These are phyloP conservation scores for Pogoniulus pusillus DNA, from an alignment of 2,797 vertebrate species.

Conservation along the genomic window DNA sequence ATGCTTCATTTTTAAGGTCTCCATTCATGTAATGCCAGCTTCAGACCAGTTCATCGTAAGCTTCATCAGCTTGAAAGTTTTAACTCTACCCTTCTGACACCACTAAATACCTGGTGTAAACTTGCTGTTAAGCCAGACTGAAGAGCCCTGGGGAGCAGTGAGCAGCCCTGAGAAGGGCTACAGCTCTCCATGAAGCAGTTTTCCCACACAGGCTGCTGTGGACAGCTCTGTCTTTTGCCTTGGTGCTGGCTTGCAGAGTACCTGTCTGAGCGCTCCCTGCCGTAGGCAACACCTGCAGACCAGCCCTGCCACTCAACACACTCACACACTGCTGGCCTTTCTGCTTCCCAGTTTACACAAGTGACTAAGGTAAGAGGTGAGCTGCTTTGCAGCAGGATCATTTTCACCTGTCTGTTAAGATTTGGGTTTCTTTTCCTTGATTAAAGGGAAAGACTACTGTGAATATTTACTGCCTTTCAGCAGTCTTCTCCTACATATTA, in stretches of 20 bases:
- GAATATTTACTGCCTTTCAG: slow-evolving; percentile 58
- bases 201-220: not conserved
- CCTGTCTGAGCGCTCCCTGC: not conserved
- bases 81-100: too few relatives aligned
- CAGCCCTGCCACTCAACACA: not conserved
- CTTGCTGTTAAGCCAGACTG: not conserved
- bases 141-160: not conserved
- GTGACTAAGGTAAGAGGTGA: not conserved
- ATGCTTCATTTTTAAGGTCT: too few relatives aligned
- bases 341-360: not conserved
- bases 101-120: not conserved
- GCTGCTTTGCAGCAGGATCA: not conserved
- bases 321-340: not conserved
- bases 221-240: not conserved
- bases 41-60: too few relatives aligned
- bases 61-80: too few relatives aligned
- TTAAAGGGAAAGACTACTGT: slow-evolving; percentile 27
- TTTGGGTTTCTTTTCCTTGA: not conserved
- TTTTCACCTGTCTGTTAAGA: slow-evolving; percentile 19
- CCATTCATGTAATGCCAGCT: too few relatives aligned
- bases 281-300: not conserved
- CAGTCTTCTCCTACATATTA: slow-evolving; percentile 62
- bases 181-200: not conserved
- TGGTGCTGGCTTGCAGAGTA: not conserved
- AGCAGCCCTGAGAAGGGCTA: fast-evolving